Evolutionary conservation across 2,888 invertebrate species (phyloP).

Genomic region (Agrotis puta): DNA sequence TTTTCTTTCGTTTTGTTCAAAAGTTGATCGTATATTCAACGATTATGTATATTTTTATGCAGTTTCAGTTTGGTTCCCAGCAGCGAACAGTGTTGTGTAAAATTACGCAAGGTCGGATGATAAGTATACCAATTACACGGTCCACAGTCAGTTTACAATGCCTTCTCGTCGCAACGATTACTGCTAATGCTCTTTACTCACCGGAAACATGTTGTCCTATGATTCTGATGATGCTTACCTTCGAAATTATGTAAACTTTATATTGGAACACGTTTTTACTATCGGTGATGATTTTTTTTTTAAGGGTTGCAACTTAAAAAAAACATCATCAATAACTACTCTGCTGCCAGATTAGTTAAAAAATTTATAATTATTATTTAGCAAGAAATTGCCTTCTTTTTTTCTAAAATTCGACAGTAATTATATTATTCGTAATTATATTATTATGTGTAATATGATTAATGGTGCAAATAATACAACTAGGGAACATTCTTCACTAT

Average conservation of each 20-base stretch:
- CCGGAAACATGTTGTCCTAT: conserved; percentile 71
- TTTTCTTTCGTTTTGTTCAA: background rate
- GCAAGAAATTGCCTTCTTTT: too few species aligned
- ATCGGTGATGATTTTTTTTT: too few species aligned
- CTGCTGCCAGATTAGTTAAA: too few species aligned
- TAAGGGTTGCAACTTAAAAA: too few species aligned
- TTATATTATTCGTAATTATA: too few species aligned
- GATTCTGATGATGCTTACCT: conserved; percentile 47
- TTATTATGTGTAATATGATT: too few species aligned
- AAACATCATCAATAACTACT: too few species aligned
- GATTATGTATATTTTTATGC: conserved; percentile 27
- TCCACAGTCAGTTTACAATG: conserved; percentile 70
- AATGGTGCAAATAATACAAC: background rate
- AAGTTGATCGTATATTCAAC: background rate
- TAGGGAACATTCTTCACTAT: background rate
- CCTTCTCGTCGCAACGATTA: conserved; percentile 59
- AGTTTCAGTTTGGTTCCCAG: conserved; percentile 41
- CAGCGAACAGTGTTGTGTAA: conserved; percentile 41
- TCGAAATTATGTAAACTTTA: conserved; percentile 32
- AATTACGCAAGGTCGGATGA: conserved; percentile 68
- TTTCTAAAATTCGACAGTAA: too few species aligned
- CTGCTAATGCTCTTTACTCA: conserved; percentile 67
- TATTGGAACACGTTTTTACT: too few species aligned
- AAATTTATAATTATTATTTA: too few species aligned
- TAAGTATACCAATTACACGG: conserved; percentile 77